phyloP scores from a whole-genome alignment of 1,140 invertebrate genomes.

The Kradibia gibbosae region DNA sequence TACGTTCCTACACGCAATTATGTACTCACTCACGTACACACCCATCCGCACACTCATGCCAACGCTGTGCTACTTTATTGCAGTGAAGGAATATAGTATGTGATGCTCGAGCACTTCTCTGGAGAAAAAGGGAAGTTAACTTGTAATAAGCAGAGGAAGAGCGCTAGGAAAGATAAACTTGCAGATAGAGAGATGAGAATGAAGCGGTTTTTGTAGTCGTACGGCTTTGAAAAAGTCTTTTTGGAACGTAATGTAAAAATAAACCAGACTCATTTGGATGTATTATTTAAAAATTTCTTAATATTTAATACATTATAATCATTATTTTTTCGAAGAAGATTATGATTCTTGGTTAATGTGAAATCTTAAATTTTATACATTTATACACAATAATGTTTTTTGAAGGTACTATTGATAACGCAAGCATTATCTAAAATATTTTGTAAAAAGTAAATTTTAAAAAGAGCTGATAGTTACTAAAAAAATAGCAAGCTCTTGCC shows the following conservation, averaged over 20 bases:
- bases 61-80: background rate
- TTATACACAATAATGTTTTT: no score
- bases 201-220: background rate
- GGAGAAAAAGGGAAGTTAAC: background rate
- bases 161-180: background rate
- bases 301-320: no score
- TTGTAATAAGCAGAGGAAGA: background rate
- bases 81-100: background rate
- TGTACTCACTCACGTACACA: background rate
- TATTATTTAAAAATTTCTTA: no score
- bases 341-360: no score
- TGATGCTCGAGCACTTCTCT: background rate
- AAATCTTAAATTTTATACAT: no score
- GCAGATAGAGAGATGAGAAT: background rate
- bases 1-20: no score
- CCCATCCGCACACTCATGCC: background rate
- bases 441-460: background rate
- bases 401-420: no score
- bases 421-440: no score
- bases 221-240: no score
- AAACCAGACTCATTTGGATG: no score
- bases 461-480: background rate
- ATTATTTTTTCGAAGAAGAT: no score
- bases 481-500: background rate
- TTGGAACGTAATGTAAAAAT: no score